Evolutionary conservation across 1,140 invertebrate species (phyloP).

Genomic region (Frieseomelitta varia): DNA sequence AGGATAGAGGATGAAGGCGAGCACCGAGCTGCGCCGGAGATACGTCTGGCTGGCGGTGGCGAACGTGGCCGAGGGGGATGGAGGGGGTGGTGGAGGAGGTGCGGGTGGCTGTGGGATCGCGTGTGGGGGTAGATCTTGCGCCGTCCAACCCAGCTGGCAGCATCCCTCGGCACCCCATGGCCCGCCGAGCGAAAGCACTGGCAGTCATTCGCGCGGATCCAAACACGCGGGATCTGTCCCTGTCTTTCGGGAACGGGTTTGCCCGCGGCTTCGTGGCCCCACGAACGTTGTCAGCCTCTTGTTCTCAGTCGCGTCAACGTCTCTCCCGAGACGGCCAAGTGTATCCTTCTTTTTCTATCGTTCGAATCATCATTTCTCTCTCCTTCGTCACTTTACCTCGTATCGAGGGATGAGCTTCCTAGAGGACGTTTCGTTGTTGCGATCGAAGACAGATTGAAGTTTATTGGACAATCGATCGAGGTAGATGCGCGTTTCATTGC

Average conservation of each 20-base stretch:
- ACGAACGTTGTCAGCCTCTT: constrained; percentile 28
- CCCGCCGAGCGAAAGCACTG: constrained; percentile 67
- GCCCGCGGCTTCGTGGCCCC: constrained; percentile 11
- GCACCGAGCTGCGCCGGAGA: constrained; percentile 46
- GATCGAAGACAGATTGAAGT: not conserved
- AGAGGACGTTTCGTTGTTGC: constrained; percentile 9
- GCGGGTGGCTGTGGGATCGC: constrained; percentile 44
- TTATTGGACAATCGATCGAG: not conserved
- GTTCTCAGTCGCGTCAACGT: not conserved
- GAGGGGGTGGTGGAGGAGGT: not conserved
- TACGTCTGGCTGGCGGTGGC: constrained; percentile 45
- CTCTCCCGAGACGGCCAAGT: not conserved
- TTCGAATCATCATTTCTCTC: no score
- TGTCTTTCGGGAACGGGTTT: constrained; percentile 16
- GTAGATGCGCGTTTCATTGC: not conserved
- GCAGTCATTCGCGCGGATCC: constrained; percentile 80
- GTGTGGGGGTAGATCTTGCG: constrained; percentile 79
- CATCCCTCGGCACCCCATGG: constrained; percentile 74
- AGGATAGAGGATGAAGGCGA: constrained; percentile 19
- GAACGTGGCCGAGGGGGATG: constrained; percentile 24
- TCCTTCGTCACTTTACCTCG: not conserved
- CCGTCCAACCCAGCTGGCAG: constrained; percentile 78
- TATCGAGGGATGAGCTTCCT: not conserved
- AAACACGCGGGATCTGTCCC: constrained; percentile 73
- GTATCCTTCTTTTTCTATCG: not conserved